Percentiles rank a stretch among this genome's conserved stretches.
Evolutionary conservation across 2,888 invertebrate species (phyloP).

Genomic region (Fragum whitleyi): DNA sequence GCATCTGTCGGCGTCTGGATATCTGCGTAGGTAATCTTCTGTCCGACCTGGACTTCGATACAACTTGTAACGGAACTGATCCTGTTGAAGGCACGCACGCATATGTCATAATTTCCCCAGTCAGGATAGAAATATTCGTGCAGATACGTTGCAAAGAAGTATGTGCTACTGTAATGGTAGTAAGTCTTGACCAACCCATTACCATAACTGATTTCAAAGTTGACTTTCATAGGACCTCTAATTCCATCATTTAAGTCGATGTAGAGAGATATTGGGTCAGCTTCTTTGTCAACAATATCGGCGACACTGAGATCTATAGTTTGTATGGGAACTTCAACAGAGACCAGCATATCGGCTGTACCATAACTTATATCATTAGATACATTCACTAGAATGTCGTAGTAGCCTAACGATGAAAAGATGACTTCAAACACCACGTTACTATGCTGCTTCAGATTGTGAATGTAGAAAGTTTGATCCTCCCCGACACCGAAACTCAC

Average conservation of each 20-base stretch:
- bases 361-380: conserved; percentile 78
- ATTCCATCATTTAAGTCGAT: conserved; percentile 76
- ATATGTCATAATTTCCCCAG: conserved; percentile 82
- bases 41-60: conserved; percentile 78
- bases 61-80: conserved; percentile 71
- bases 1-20: conserved; percentile 68
- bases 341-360: conserved; percentile 68
- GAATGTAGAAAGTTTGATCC: conserved; percentile 72
- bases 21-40: conserved; percentile 80
- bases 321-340: conserved; percentile 81
- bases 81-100: conserved; percentile 78
- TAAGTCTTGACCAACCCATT: conserved; percentile 71
- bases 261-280: conserved; percentile 68
- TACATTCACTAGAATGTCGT: conserved; percentile 69
- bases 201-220: conserved; percentile 75
- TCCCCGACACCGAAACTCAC: conserved; percentile 79
- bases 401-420: conserved; percentile 77
- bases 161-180: conserved; percentile 52
- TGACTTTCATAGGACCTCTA: conserved; percentile 72
- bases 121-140: conserved; percentile 74
- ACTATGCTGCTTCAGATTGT: conserved; percentile 54
- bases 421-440: conserved; percentile 64
- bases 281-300: conserved; percentile 75
- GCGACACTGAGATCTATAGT: conserved; percentile 60
- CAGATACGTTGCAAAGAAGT: conserved; percentile 67